A percentile compares a stretch with the other conserved stretches of the same genome.
Conservation (phyloP, 2,797 vertebrate species). For the Rhinoraja longicauda region DNA sequence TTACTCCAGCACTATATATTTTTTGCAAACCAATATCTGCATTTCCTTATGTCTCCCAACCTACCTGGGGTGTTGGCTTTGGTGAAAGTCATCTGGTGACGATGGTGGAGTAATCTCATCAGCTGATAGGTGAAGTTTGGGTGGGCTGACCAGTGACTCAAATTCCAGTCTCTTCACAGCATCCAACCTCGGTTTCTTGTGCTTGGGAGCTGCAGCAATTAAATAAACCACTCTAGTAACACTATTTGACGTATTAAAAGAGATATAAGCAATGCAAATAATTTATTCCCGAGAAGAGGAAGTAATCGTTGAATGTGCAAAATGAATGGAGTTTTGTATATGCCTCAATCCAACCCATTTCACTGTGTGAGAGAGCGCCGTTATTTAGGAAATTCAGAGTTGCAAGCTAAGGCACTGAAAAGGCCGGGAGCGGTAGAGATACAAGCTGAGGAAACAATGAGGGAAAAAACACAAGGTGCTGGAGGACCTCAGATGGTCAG, state of each 20-base stretch:
- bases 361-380: too few species aligned
- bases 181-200: constrained; percentile 64
- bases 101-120: constrained; percentile 61
- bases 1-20: too few species aligned
- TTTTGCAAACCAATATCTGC: too few species aligned
- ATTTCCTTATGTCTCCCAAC: neutral
- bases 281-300: neutral
- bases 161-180: constrained; percentile 75
- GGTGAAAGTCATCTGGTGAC: constrained; percentile 55
- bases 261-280: neutral
- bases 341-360: neutral
- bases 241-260: neutral
- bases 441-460: neutral
- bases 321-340: neutral
- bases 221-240: neutral
- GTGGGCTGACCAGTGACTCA: neutral
- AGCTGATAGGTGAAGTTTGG: neutral
- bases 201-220: constrained; percentile 59
- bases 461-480: too few species aligned
- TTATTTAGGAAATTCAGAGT: neutral
- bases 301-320: neutral
- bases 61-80: constrained; percentile 53
- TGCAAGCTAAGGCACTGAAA: neutral
- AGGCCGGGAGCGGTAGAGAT: too few species aligned
- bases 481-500: too few species aligned